A percentile compares a stretch with the other conserved stretches of the same genome.
Conservation (phyloP, 2,797 vertebrate genomes). For the Chloroceryle amazona region DNA sequence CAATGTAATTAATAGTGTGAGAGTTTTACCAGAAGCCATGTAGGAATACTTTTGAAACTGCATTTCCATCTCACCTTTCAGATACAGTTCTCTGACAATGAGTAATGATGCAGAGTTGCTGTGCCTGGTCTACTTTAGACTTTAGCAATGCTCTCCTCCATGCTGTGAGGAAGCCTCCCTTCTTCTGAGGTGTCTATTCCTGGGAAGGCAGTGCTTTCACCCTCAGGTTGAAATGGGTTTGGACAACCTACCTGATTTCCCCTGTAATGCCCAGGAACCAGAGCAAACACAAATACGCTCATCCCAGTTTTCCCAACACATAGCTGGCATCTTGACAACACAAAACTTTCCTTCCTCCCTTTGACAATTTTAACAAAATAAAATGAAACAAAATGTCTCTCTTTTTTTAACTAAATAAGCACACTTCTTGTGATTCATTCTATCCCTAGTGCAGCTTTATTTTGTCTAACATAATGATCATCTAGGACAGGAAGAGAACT, state of each 20-base stretch:
- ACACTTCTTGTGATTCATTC: background rate
- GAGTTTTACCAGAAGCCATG: background rate
- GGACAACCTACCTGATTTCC: background rate
- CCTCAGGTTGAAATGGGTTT: background rate
- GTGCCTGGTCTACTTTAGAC: background rate
- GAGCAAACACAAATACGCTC: background rate
- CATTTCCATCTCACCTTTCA: conserved; percentile 1
- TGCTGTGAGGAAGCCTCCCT: background rate
- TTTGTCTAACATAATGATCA: background rate
- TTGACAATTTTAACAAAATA: background rate
- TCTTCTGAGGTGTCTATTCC: background rate
- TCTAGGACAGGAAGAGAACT: background rate
- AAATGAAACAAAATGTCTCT: background rate
- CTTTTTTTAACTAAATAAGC: background rate
- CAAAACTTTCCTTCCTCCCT: background rate
- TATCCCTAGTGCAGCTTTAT: background rate
- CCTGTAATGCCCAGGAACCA: background rate
- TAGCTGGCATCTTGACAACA: background rate
- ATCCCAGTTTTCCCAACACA: background rate
- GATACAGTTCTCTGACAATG: background rate
- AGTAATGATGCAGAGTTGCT: background rate
- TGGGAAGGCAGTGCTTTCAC: background rate
- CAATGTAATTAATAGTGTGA: background rate
- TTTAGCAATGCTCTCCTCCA: background rate
- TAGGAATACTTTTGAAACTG: conserved; percentile 10